phyloP scores from a whole-genome alignment of 1,140 invertebrate species.

The Schlechtendalia chinensis region DNA sequence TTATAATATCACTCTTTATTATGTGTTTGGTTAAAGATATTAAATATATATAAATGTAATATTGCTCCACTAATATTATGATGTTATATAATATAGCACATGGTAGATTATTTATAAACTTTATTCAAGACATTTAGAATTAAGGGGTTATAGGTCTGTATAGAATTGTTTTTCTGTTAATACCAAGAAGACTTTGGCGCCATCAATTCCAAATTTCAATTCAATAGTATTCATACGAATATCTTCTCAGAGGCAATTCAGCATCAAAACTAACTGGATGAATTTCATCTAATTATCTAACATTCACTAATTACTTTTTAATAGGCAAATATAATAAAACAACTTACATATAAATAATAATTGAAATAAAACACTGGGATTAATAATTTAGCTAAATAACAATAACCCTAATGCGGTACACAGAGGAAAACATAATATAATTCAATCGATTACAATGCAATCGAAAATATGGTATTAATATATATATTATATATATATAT shows the following conservation, averaged over 20 bases:
- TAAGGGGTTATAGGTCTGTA: not conserved
- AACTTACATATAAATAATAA: conserved; percentile 36
- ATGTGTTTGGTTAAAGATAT: conserved; percentile 16
- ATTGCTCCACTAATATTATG: conserved; percentile 6
- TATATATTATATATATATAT: too few species aligned
- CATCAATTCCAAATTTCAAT: conserved; percentile 1
- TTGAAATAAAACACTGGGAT: conserved; percentile 40
- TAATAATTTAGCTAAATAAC: conserved; percentile 47
- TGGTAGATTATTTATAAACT: conserved; percentile 4
- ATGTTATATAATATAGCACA: conserved; percentile 8
- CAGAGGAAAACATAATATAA: conserved; percentile 30
- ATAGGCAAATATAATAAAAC: conserved; percentile 37
- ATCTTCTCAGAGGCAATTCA: not conserved
- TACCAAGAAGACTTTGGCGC: not conserved
- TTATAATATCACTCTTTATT: conserved; percentile 16
- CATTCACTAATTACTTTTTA: conserved; percentile 26
- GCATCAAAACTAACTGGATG: not conserved
- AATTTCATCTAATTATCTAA: conserved; percentile 14
- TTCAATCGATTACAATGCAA: not conserved
- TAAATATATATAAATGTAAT: conserved; percentile 35
- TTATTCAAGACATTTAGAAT: conserved; percentile 26
- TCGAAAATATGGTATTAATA: conserved; percentile 44
- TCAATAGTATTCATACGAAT: not conserved
- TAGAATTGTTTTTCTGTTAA: not conserved
- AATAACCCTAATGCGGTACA: conserved; percentile 31